Base-by-base conservation (phyloP, 2,888 invertebrate species). In the Drosophila putrida region DNA sequence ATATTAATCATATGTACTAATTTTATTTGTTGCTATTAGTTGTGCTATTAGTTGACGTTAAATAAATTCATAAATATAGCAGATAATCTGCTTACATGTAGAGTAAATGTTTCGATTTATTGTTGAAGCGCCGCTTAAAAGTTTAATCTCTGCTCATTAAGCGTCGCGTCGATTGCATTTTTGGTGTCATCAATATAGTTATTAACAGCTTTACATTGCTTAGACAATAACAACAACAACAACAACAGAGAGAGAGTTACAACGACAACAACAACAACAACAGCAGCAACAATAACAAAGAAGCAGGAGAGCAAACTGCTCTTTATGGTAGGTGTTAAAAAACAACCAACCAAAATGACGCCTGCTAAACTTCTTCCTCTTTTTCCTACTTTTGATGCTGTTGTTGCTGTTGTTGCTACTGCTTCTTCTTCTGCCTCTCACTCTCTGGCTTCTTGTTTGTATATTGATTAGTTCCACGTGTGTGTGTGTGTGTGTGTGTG, bases 331-430 rank as follows among this genome's bases (percentile, higher is more conserved):
- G 82, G 88, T 82, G 82, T 82, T 74, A 69, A 80, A 82, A 71
- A 76, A 74, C 88, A 82, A 75, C 83, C 88, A 83, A 83, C 83
- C 87, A 88, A 88, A 83, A 80, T 82, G 88, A 85, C 66, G 80
- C 74, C 62, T 38, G 43, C 33, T 33, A 43, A 54, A 33, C 25
- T 25, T 5, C 33, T 11, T 4, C 54, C 25, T 6, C 49, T 49
- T 49, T 20, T 20, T 20, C 11, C 46, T 59, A 49, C 20, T 11
- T 5, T 25, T 25, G 20, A 25, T 35, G 31, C 47, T 31, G 9
- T 15, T 33, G 10, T 31, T 54, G 27, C 31, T 39, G 15, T 28
- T 44, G n/a, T 10, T 35, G 43, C 43, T 59, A 49, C 10, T 11
- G 10, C 41, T 41, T 5, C 44, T 67, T 50, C 47, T 33, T 53